phyloP scores from a whole-genome alignment of 1,140 invertebrate species.

The Megalopta genalis region DNA sequence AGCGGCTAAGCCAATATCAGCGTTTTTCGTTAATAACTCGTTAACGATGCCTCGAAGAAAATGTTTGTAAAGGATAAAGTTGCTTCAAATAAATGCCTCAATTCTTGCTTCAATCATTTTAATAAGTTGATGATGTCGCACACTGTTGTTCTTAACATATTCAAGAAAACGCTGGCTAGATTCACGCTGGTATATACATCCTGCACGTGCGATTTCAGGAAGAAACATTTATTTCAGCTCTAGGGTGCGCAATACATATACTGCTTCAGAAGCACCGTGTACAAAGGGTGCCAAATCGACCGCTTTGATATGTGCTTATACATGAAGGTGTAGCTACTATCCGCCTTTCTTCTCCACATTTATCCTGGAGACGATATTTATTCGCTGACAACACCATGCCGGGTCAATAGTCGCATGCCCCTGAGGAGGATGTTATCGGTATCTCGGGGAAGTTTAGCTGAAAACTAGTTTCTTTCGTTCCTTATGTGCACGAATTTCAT shows the following conservation, averaged over 20 bases:
- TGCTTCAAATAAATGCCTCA: no score
- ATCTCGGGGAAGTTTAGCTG: neutral
- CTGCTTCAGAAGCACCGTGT: neutral
- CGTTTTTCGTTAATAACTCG: no score
- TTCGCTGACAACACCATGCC: neutral
- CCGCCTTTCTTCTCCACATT: neutral
- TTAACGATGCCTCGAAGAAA: no score
- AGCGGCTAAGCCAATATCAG: no score
- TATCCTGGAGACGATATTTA: neutral
- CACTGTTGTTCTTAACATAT: no score
- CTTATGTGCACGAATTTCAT: neutral
- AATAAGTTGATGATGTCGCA: no score
- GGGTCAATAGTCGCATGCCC: conserved; percentile 1
- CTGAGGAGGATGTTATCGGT: neutral
- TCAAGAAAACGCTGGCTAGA: no score
- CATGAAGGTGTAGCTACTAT: neutral
- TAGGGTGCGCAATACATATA: neutral
- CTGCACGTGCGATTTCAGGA: no score
- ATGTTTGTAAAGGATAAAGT: no score
- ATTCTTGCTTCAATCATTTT: no score
- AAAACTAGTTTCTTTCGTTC: neutral
- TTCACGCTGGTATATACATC: no score
- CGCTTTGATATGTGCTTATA: neutral
- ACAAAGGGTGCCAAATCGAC: neutral
- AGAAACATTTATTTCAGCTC: no score